Base-by-base conservation (phyloP, 2,113 vertebrate species). In the Barbus barbus region DNA sequence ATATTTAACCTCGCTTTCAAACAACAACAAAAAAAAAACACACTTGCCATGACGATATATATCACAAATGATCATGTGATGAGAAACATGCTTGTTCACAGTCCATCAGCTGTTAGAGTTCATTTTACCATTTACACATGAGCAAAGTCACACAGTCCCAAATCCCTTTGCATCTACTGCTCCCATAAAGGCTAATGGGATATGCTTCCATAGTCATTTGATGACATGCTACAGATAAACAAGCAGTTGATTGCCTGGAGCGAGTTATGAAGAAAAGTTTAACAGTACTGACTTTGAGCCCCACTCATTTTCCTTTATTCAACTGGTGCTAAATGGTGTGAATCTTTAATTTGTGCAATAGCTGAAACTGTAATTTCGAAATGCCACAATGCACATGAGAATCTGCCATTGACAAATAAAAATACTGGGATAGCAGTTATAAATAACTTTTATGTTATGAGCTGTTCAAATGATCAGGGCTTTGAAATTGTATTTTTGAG, bases 41-140 rank as follows among this genome's bases (percentile, higher is more conserved):
- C 82, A 33, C 84, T 91, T 91, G 87, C 77, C 84, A 87, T 87
- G 44, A 85, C 11, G 24, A 56, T 88, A 87, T 87, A 89, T 87
- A 89, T 89, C 87, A 91, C 86, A 87, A 81, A 90, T 83, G 87
- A 92, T 90, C 86, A 88, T 85, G 81, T 85, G 69, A 78, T 88
- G 86, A 87, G 86, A 92, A 90, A 84, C 84, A 82, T 78, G 84
- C 67, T 56, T 56, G 41, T 36, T 65, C 87, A 78, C 89, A 87
- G 87, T 91, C 88, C 83, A 82, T 89, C 89, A 67, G 83, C 87
- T 89, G 89, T 91, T 86, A 91, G 83, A 89, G 91, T 89, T 90
- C 46, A 89, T 90, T 87, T 91, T 84, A 90, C 85, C 90, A 88
- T 85, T 88, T 89, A 91, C 84, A 85, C 83, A 88, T 46, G 36